Evolutionary conservation across 1,140 invertebrate species (phyloP), one percentile per base, ranked within the genome.

Genomic region (Himalopsyche phryganea): DNA sequence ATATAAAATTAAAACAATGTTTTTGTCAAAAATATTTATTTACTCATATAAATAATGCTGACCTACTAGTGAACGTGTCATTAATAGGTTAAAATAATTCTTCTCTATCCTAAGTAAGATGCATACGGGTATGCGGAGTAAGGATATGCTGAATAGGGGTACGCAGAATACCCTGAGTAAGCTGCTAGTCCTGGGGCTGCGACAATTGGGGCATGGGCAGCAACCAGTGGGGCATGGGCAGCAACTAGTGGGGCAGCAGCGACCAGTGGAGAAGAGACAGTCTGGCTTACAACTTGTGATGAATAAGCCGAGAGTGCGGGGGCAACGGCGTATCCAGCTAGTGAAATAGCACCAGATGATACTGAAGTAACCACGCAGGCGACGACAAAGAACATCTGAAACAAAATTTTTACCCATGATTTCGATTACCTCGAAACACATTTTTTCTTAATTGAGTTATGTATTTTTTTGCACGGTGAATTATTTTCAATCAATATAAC

Each of bases 301-400:
- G 81, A 83, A 72, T 83, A 85, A 17, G 80, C 83, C 58, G 71
- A 79, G 11, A 81, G 82, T 48, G 81, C 82, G 0, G 83, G 83
- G 1, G 81, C 82, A 0, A 84, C 70, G 23, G 74, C 76, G 44
- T 78, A 72, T 4, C 81, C 81, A 14, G 80, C 75, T 33, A 58
- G 23, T 9, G 58, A 53, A 9, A 63, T 18, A 13, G 62, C 72
- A n/a, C 81, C 76, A n/a, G 78, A 70, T 0, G 75, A 71, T 2
- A 75, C 75, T n/a, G n/a, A n/a, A 2, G 80, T 73, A 2, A 76
- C 71, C 9, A 78, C 70, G 60, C 71, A 69, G n/a, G 71, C 61
- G 54, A 71, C 65, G 45, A 78, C 67, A 61, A 82, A 57, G 60
- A 83, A 49, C 55, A 81, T 63, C 23, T 28, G 23, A 28, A 28